phyloP scores from a whole-genome alignment of 2,888 invertebrate genomes.

The Drymonia ruficornis region DNA sequence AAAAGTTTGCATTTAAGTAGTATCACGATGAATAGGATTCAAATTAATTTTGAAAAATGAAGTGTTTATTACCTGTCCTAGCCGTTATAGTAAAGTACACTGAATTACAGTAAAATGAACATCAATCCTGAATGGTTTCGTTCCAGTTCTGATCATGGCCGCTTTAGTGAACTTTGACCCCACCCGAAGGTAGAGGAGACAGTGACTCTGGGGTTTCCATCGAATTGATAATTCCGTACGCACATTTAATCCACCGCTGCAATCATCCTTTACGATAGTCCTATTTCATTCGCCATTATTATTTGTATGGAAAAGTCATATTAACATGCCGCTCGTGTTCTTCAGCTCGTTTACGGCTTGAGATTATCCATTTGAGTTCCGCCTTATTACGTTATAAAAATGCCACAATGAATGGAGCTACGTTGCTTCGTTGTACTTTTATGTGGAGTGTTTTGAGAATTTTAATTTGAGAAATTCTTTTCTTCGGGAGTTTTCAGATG shows the following conservation, averaged over 20 bases:
- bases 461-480: constrained; percentile 60
- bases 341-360: constrained; percentile 59
- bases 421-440: constrained; percentile 48
- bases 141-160: background rate
- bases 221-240: constrained; percentile 23
- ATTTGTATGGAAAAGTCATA: constrained; percentile 56
- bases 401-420: constrained; percentile 62
- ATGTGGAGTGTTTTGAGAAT: constrained; percentile 59
- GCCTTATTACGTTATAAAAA: constrained; percentile 71
- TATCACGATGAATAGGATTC: too few relatives aligned
- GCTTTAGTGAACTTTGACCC: constrained; percentile 2
- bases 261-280: constrained; percentile 29
- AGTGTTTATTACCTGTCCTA: too few relatives aligned
- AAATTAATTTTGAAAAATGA: too few relatives aligned
- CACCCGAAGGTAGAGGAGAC: constrained; percentile 1
- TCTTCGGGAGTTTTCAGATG: constrained; percentile 29
- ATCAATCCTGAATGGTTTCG: background rate
- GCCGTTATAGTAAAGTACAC: background rate
- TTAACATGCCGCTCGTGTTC: constrained; percentile 61
- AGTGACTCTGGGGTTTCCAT: background rate
- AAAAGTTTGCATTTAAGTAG: too few relatives aligned
- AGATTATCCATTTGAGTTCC: constrained; percentile 71
- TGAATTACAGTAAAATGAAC: background rate
- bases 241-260: constrained; percentile 41
- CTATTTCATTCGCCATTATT: constrained; percentile 44